Evolutionary conservation across 35 echinoderm and acorn worm species (phyloP).

Genomic region (Ptychodera flava): DNA sequence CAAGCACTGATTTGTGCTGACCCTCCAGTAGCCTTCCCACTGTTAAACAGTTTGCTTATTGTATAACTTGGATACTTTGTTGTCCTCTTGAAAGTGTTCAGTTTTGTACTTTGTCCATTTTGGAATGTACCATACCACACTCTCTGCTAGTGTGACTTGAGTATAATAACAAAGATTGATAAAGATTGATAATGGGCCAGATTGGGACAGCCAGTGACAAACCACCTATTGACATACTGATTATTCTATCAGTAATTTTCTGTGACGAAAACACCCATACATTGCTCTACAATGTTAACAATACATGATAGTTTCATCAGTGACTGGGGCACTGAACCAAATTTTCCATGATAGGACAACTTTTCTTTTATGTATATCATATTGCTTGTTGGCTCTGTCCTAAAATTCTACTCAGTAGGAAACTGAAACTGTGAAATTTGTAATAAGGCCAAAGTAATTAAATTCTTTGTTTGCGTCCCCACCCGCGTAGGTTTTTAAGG

Average conservation of each 20-base stretch:
- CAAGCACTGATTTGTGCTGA: no score
- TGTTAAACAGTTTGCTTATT: no score
- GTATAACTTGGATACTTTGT: no score
- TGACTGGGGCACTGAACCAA: background rate
- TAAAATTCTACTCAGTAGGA: background rate
- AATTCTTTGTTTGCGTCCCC: no score
- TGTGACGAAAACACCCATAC: background rate
- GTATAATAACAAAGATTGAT: constrained; percentile 1
- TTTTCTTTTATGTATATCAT: background rate
- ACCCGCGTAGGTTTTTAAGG: no score
- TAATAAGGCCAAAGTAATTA: no score
- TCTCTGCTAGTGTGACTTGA: no score
- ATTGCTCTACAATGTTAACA: background rate
- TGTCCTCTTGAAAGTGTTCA: no score
- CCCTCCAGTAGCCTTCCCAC: no score
- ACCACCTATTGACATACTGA: background rate
- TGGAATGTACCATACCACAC: no score
- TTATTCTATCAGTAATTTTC: background rate
- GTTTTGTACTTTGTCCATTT: background rate
- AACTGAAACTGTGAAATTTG: background rate
- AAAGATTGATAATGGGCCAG: background rate
- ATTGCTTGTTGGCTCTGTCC: background rate
- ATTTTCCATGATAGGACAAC: background rate
- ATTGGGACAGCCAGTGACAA: background rate
- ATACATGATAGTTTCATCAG: background rate